A percentile compares a stretch with the other conserved stretches of the same genome.
These are phyloP conservation scores for Pollenia labialis DNA, from an alignment of 2,888 invertebrate genomes.

Conservation along the genomic window DNA sequence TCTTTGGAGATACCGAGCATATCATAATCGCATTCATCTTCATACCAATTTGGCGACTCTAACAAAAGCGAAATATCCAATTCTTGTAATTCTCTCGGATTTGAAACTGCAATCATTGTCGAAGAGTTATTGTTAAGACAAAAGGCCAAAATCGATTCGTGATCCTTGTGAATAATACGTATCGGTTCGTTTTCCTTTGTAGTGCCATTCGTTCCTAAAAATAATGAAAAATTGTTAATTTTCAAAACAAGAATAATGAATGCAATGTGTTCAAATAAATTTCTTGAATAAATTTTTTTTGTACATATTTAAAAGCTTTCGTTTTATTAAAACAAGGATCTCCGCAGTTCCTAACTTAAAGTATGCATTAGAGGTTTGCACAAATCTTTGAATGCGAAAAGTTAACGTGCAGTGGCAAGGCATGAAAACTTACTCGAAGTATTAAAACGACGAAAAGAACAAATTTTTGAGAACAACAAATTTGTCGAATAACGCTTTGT, in stretches of 20 bases:
- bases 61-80: constrained; percentile 97
- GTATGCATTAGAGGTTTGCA: too few relatives aligned
- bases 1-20: constrained; percentile 92
- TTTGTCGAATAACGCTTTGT: too few relatives aligned
- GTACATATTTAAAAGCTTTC: not conserved
- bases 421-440: too few relatives aligned
- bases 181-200: constrained; percentile 89
- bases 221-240: constrained; percentile 6
- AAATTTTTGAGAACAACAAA: too few relatives aligned
- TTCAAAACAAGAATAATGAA: not conserved
- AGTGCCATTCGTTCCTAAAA: constrained; percentile 42
- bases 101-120: constrained; percentile 95
- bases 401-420: too few relatives aligned
- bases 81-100: constrained; percentile 98
- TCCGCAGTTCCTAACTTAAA: too few relatives aligned
- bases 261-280: not conserved
- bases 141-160: constrained; percentile 98
- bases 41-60: constrained; percentile 96
- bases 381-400: too few relatives aligned
- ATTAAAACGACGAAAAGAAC: too few relatives aligned
- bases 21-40: constrained; percentile 99
- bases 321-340: too few relatives aligned
- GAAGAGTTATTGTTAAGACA: constrained; percentile 96
- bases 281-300: not conserved
- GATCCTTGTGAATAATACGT: constrained; percentile 98